These are phyloP conservation scores for Caenorhabditis sp. DNA, from an alignment of 2,888 invertebrate genomes.

Conservation along the genomic window DNA sequence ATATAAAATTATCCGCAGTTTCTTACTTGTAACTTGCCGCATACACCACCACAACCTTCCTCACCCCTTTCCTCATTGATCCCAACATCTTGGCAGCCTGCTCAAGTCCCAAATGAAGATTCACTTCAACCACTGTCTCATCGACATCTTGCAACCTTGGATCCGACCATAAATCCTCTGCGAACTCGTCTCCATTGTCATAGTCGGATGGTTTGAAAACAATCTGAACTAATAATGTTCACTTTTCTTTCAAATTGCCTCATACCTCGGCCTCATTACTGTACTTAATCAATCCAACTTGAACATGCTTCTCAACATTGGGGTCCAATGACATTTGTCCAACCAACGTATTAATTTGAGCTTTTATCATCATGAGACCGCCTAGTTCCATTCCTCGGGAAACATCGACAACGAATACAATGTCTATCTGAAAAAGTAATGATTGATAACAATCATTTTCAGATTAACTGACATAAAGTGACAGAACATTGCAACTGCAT, in stretches of 20 bases:
- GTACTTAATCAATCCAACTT: slow-evolving; percentile 64
- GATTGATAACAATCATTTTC: neutral
- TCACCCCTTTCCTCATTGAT: slow-evolving; percentile 55
- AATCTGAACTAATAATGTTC: slow-evolving; percentile 26
- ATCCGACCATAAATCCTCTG: slow-evolving; percentile 54
- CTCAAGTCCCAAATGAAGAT: slow-evolving; percentile 46
- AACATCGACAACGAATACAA: slow-evolving; percentile 58
- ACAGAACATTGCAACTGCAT: slow-evolving; percentile 55
- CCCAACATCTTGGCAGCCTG: slow-evolving; percentile 48
- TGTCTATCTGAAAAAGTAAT: slow-evolving; percentile 50
- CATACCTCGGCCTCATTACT: slow-evolving; percentile 53
- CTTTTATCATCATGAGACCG: slow-evolving; percentile 61
- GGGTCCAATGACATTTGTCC: slow-evolving; percentile 62
- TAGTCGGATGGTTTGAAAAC: slow-evolving; percentile 61
- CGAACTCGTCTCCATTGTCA: slow-evolving; percentile 58
- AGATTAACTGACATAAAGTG: slow-evolving; percentile 46
- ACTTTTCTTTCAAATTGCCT: neutral
- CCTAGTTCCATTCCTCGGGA: slow-evolving; percentile 55
- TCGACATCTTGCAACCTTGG: slow-evolving; percentile 39
- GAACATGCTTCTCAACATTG: slow-evolving; percentile 41
- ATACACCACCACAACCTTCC: slow-evolving; percentile 58
- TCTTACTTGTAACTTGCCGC: slow-evolving; percentile 59
- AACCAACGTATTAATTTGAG: slow-evolving; percentile 61
- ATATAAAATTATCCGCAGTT: too few relatives aligned
- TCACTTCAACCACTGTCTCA: slow-evolving; percentile 46